These are phyloP conservation scores for Siniperca knerii DNA, from an alignment of 2,113 vertebrate genomes.

Conservation along the genomic window DNA sequence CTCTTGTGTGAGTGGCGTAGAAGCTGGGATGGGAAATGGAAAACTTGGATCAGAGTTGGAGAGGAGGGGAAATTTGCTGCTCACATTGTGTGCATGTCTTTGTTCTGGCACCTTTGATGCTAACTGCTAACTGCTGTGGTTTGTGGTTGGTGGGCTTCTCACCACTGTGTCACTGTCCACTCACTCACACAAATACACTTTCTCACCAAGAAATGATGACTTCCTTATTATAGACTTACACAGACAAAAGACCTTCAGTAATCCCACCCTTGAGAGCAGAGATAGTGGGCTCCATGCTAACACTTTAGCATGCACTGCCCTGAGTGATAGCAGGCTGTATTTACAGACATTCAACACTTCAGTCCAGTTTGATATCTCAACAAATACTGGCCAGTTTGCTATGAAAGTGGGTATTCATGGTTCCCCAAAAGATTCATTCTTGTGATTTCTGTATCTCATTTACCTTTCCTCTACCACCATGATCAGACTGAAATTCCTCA, in stretches of 20 bases:
- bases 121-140: constrained; percentile 22
- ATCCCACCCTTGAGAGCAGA: constrained; percentile 35
- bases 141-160: constrained; percentile 20
- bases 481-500: background rate
- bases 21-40: background rate
- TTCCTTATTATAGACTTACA: constrained; percentile 40
- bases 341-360: constrained; percentile 24
- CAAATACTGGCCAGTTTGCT: background rate
- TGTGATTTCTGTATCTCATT: background rate
- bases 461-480: background rate
- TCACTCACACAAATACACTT: background rate
- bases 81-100: background rate
- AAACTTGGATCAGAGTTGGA: background rate
- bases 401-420: background rate
- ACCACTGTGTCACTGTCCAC: constrained; percentile 22
- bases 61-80: background rate
- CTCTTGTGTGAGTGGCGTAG: background rate
- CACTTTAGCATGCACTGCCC: constrained; percentile 17
- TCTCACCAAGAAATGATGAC: constrained; percentile 26
- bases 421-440: background rate
- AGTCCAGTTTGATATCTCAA: constrained; percentile 12
- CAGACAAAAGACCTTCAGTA: constrained; percentile 53
- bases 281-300: constrained; percentile 12
- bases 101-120: background rate
- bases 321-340: constrained; percentile 29